Conservation (phyloP, 2,797 vertebrate genomes). For the Corythornis leucogaster region DNA sequence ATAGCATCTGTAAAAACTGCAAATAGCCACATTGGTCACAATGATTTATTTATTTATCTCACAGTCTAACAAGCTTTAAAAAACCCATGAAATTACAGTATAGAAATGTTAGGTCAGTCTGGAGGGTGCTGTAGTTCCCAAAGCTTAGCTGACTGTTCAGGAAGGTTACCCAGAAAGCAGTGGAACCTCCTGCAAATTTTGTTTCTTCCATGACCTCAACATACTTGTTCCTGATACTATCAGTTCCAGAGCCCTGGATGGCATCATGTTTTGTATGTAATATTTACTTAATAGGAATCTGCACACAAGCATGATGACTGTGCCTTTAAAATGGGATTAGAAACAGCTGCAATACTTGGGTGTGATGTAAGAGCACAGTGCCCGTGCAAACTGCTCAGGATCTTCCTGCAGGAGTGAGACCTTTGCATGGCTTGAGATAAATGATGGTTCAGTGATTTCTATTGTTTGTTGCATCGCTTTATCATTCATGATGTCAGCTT, state of each 20-base stretch:
- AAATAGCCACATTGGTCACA: neutral
- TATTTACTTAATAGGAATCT: conserved; percentile 19
- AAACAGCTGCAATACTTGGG: neutral
- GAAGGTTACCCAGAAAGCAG: neutral
- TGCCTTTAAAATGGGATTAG: neutral
- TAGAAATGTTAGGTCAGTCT: neutral
- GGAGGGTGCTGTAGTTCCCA: neutral
- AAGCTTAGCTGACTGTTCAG: neutral
- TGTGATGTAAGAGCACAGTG: conserved; percentile 51
- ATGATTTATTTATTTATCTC: neutral
- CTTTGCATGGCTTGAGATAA: neutral
- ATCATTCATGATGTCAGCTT: neutral
- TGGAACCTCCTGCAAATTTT: neutral
- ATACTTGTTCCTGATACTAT: neutral
- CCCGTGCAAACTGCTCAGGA: neutral
- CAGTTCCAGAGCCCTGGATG: neutral
- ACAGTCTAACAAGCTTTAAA: neutral
- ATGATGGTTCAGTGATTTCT: neutral
- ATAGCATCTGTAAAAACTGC: neutral
- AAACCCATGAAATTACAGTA: neutral
- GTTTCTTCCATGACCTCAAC: conserved; percentile 10
- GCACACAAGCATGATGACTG: neutral
- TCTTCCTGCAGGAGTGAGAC: neutral
- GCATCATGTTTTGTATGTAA: conserved; percentile 15
- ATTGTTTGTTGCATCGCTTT: neutral